A percentile compares a stretch with the other conserved stretches of the same genome.
Conservation (phyloP, 2,888 invertebrate genomes). For the Coenonympha arcania region DNA sequence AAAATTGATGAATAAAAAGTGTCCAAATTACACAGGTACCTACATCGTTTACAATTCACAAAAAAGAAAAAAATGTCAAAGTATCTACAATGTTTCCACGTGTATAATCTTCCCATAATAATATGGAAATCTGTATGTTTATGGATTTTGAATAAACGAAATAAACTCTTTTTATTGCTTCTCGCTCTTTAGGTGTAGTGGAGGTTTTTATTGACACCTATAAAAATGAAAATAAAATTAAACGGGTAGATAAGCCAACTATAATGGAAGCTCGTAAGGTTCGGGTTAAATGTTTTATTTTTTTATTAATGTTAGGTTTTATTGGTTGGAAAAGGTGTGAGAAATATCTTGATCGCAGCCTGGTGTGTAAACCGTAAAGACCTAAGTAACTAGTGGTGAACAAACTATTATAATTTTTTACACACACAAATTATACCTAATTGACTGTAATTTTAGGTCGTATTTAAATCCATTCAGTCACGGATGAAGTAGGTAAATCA, state of each 20-base stretch:
- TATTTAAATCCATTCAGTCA: too few species aligned
- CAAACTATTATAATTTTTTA: too few species aligned
- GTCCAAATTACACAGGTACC: background rate
- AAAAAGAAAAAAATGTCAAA: background rate
- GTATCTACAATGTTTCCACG: constrained; percentile 2
- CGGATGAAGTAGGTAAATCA: too few species aligned
- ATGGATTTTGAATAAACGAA: constrained; percentile 39
- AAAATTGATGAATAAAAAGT: too few species aligned
- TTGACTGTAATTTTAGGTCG: too few species aligned
- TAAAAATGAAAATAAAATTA: constrained; percentile 46
- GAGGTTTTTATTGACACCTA: constrained; percentile 39
- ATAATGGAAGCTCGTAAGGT: constrained; percentile 29
- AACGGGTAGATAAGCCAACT: constrained; percentile 39
- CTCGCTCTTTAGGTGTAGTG: constrained; percentile 37
- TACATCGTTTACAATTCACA: background rate
- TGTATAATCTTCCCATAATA: background rate
- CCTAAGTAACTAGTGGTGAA: too few species aligned
- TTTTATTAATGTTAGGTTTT: constrained; percentile 25
- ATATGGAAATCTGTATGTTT: constrained; percentile 51
- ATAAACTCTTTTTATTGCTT: constrained; percentile 36
- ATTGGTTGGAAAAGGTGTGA: too few species aligned
- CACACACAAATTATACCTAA: too few species aligned
- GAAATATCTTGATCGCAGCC: too few species aligned
- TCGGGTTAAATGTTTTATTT: constrained; percentile 33
- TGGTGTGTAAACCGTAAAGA: too few species aligned